phyloP scores from a whole-genome alignment of 2,888 invertebrate species.

The Synergus gifuensis region DNA sequence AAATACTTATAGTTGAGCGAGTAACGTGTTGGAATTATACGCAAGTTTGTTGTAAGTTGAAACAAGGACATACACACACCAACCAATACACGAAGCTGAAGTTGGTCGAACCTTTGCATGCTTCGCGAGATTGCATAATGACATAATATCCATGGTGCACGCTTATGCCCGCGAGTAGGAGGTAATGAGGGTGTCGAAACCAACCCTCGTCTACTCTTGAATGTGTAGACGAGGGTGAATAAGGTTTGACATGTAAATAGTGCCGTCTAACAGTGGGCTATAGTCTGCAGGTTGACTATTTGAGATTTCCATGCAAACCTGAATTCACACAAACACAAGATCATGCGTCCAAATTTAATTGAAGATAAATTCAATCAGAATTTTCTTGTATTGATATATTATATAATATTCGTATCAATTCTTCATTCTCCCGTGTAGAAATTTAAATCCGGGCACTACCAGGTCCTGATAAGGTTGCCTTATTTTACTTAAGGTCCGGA shows the following conservation, averaged over 20 bases:
- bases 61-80: conserved; percentile 48
- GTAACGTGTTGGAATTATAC: conserved; percentile 49
- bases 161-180: conserved; percentile 67
- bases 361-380: too few relatives aligned
- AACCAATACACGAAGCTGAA: conserved; percentile 45
- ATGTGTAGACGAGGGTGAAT: conserved; percentile 46
- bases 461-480: too few relatives aligned
- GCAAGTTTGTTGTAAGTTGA: conserved; percentile 53
- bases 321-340: background rate
- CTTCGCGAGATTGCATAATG: conserved; percentile 75
- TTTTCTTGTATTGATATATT: background rate
- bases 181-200: conserved; percentile 70
- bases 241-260: background rate
- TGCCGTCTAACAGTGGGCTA: background rate
- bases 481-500: too few relatives aligned
- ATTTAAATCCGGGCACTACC: too few relatives aligned
- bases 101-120: conserved; percentile 68
- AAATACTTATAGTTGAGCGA: conserved; percentile 30
- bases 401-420: background rate
- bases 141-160: conserved; percentile 75
- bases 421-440: background rate
- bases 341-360: background rate
- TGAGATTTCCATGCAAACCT: background rate
- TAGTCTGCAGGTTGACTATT: background rate
- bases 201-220: conserved; percentile 47